These are phyloP conservation scores for Spheniscus humboldti DNA, from an alignment of 2,797 vertebrate species.

Conservation along the genomic window DNA sequence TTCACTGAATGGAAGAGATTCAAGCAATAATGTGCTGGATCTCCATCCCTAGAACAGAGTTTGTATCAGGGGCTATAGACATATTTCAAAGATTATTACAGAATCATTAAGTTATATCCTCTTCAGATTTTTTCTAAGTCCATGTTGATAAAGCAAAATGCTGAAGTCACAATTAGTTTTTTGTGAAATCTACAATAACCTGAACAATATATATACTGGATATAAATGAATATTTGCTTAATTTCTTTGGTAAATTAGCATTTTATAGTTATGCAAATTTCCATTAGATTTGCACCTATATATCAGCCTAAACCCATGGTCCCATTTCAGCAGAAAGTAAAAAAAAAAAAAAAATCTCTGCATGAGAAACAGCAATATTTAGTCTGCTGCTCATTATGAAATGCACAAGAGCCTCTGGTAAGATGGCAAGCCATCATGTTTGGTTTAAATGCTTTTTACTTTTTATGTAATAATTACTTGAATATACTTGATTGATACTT, in stretches of 20 bases:
- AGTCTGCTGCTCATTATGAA: background rate
- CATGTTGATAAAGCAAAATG: background rate
- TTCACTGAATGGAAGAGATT: background rate
- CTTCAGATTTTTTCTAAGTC: background rate
- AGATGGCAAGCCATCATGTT: background rate
- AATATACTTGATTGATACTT: background rate
- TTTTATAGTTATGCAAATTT: background rate
- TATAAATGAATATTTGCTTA: background rate
- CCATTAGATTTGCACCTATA: background rate
- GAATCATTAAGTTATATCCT: background rate
- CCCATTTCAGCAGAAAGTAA: background rate
- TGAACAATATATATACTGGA: background rate
- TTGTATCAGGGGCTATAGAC: background rate
- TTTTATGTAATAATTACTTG: background rate
- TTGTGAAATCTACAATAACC: background rate
- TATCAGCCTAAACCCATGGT: background rate
- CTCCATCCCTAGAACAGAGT: background rate
- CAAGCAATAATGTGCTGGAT: background rate
- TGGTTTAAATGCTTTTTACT: background rate
- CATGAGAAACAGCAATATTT: background rate
- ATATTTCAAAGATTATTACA: background rate
- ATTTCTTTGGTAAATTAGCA: background rate
- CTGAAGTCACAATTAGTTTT: background rate
- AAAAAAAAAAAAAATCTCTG: background rate
- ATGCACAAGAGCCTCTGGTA: background rate